Evolutionary conservation across 1,140 invertebrate species (phyloP), one percentile per base, ranked within the genome.

Genomic region (Heliconius melpomene): DNA sequence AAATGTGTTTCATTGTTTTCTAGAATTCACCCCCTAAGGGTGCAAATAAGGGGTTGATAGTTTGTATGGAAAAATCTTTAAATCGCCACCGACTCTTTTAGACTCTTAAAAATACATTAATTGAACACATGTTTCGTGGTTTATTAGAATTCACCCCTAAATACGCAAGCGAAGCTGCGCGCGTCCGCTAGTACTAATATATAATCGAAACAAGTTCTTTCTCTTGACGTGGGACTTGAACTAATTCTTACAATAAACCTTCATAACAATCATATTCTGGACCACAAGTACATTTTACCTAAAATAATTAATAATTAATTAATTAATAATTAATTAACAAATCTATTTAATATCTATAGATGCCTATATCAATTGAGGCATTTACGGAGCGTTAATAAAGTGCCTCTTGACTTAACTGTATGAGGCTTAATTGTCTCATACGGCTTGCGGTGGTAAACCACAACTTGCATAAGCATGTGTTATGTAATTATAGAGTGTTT

Each of bases 371-470:
- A 32, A 76, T 76, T 26, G 54, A 66, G 32, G n/a, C 57, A 60
- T 23, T 66, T 66, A 66, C 13, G 23, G 23, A 60, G 74, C 74
- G 74, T 70, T 76, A 76, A 76, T 76, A 60, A 76, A 76, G 74
- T 52, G n/a, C 32, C 52, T 36, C 74, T 76, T 76, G 74, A 76
- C 60, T 66, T 66, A 66, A 66, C 26, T 66, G 3, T 36, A 52
- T 71, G 38, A 18, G 20, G 57, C 38, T 75, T 52, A 71, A 79
- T 79, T 79, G 78, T 71, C 38, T 46, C 72, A 78, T 40, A 60
- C 46, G 26, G 23, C 78, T 75, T 79, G 73, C 13, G 72, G 36
- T 70, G 72, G 36, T 70, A 18, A 54, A 70, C 57, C 78, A 20
- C 72, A 60, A 29, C 38, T 72, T 32, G 38, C 26, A 54, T 52